A percentile compares a stretch with the other conserved stretches of the same genome.
Conservation (phyloP, 2,888 invertebrate species). For the Actias luna region DNA sequence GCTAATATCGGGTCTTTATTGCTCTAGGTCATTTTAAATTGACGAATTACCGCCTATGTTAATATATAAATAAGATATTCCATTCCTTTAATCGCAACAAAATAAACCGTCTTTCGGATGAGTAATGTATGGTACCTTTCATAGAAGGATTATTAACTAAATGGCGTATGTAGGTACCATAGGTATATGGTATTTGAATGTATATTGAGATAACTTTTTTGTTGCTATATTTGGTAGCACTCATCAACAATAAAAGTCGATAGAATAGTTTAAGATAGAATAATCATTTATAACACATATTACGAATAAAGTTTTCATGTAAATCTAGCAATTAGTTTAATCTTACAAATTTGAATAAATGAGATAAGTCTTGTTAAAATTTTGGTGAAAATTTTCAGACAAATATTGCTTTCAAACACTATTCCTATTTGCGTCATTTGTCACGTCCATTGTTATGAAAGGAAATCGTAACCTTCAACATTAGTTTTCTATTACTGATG, state of each 20-base stretch:
- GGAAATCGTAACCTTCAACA: background rate
- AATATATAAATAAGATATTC: background rate
- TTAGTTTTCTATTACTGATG: background rate
- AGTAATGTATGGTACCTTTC: too few species aligned
- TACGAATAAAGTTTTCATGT: background rate
- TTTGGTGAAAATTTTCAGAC: background rate
- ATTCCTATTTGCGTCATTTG: background rate
- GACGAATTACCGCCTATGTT: background rate
- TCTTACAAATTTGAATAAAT: too few species aligned
- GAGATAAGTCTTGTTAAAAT: too few species aligned
- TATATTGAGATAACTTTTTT: background rate
- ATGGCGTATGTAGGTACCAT: background rate
- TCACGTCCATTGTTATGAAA: background rate
- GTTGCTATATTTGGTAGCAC: background rate
- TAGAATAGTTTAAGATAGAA: background rate
- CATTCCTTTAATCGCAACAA: too few species aligned
- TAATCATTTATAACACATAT: background rate
- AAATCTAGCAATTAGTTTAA: background rate
- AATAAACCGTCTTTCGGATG: too few species aligned
- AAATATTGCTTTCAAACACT: background rate
- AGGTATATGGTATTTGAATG: background rate
- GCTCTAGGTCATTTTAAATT: background rate
- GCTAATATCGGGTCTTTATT: background rate
- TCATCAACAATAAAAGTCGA: background rate
- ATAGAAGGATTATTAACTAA: background rate